These are phyloP conservation scores for Apostichopus californicus DNA, from an alignment of 35 echinoderm and acorn worm genomes.

Conservation along the genomic window DNA sequence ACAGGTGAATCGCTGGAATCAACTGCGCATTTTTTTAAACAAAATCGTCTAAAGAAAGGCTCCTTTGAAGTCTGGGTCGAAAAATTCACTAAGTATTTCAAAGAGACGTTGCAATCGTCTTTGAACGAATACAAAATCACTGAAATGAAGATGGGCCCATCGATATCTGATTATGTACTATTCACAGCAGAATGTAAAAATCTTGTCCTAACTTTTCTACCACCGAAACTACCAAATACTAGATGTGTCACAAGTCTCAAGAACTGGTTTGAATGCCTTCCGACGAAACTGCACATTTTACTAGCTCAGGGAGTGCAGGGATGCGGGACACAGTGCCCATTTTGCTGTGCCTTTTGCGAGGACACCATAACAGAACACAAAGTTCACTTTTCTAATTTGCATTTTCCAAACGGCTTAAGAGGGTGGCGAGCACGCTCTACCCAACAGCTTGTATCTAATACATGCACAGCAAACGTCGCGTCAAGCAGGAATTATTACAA, in stretches of 20 bases:
- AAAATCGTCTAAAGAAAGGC: background rate
- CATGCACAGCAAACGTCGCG: too few relatives aligned
- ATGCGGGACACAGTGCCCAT: background rate
- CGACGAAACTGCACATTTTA: slow-evolving; percentile 2
- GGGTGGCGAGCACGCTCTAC: background rate
- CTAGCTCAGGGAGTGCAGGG: background rate
- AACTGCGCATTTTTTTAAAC: background rate
- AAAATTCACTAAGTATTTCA: background rate
- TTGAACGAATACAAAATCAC: background rate
- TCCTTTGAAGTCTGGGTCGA: slow-evolving; percentile 2
- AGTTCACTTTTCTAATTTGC: slow-evolving; percentile 20
- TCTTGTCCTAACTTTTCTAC: background rate
- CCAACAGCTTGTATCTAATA: background rate
- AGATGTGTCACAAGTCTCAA: background rate
- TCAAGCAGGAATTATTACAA: too few relatives aligned
- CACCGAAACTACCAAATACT: background rate
- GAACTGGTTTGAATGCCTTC: slow-evolving; percentile 12
- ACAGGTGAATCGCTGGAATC: background rate
- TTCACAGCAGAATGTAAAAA: slow-evolving; percentile 7
- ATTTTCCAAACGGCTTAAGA: background rate
- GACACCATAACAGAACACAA: background rate
- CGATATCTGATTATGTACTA: background rate
- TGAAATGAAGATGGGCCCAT: background rate
- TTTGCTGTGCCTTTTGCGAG: too few relatives aligned
- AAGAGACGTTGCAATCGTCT: background rate